These are phyloP conservation scores for Haliclona indistincta DNA, from an alignment of 37 sponge, comb jelly and placozoan genomes.

Conservation along the genomic window DNA sequence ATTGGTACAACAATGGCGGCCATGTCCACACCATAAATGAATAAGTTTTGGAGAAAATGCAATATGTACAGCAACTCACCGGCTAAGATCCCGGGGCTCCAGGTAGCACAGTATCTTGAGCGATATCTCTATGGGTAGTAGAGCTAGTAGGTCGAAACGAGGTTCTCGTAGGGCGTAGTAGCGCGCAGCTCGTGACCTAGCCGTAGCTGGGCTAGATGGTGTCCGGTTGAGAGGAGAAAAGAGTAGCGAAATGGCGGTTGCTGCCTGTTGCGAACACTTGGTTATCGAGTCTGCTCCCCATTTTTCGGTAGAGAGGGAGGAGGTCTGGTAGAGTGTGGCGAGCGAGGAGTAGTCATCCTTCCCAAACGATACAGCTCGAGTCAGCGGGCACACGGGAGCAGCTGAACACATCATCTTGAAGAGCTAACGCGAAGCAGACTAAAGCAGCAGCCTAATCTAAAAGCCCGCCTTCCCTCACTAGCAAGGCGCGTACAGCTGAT, in stretches of 20 bases:
- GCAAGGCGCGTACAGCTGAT: neutral
- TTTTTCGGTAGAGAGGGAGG: too few relatives aligned
- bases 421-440: neutral
- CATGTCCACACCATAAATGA: neutral
- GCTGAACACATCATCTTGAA: neutral
- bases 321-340: too few relatives aligned
- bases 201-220: neutral
- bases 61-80: constrained; percentile 19
- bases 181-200: neutral
- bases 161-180: neutral
- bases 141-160: constrained; percentile 22
- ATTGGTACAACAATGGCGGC: neutral
- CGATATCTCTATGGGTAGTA: constrained; percentile 33
- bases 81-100: constrained; percentile 32
- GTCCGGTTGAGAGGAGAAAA: neutral
- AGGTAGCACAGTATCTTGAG: constrained; percentile 32
- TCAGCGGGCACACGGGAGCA: neutral
- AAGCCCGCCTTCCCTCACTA: neutral
- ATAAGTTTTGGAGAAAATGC: neutral
- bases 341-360: too few relatives aligned
- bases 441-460: neutral
- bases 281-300: neutral
- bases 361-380: neutral
- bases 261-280: neutral
- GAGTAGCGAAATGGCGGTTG: neutral